These are phyloP conservation scores for Acrossocheilus fasciatus DNA, from an alignment of 2,797 vertebrate species.

Conservation along the genomic window DNA sequence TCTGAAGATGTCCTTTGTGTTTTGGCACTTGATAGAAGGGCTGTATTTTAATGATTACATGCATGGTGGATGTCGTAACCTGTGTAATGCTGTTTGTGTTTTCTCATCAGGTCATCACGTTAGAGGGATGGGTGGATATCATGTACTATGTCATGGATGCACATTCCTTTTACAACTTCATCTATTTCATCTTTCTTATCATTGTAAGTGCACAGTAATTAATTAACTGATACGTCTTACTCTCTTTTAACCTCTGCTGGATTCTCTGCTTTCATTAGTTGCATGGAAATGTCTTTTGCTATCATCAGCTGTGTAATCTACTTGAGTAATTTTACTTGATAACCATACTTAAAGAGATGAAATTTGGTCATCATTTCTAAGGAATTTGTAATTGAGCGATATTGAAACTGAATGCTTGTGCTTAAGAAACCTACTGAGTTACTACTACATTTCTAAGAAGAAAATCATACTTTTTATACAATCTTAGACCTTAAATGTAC, in stretches of 20 bases:
- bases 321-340: conserved; percentile 6
- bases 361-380: neutral
- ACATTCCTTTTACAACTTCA: conserved; percentile 90
- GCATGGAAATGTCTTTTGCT: conserved; percentile 6
- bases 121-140: conserved; percentile 99
- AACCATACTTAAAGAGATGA: neutral
- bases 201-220: conserved; percentile 72
- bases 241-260: conserved; percentile 13
- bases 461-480: neutral
- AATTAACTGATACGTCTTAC: conserved; percentile 2
- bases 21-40: neutral
- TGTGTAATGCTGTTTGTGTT: conserved; percentile 53
- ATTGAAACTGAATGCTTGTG: neutral
- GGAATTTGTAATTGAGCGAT: neutral
- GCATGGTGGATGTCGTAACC: neutral
- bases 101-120: conserved; percentile 89
- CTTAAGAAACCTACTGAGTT: neutral
- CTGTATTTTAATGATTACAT: neutral
- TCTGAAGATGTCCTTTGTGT: conserved; percentile 2
- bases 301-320: conserved; percentile 23
- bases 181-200: conserved; percentile 84
- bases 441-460: neutral
- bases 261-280: conserved; percentile 27
- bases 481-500: neutral
- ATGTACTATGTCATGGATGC: conserved; percentile 99